Conservation (phyloP, 2,113 vertebrate genomes). For the Heterochromis multidens region DNA sequence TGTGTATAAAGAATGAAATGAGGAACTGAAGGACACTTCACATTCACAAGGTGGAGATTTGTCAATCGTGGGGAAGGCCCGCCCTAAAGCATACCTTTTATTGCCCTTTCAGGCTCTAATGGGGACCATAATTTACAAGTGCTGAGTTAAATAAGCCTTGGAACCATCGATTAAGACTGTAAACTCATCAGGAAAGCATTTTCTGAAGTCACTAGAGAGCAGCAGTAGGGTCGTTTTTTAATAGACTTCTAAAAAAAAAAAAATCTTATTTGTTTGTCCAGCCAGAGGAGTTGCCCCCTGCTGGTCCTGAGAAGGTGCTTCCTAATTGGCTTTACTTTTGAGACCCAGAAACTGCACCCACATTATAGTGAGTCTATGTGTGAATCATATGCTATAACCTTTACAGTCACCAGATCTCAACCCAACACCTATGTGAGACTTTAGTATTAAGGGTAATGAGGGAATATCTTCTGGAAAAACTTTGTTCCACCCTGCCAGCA, state of each 20-base stretch:
- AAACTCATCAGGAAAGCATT: not conserved
- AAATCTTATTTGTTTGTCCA: not conserved
- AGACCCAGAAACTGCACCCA: not conserved
- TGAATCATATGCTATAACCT: not conserved
- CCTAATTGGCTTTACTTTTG: fast-evolving
- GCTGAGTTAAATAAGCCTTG: not conserved
- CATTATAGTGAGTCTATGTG: not conserved
- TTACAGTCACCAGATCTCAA: not conserved
- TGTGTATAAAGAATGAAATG: not conserved
- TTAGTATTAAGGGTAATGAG: not conserved
- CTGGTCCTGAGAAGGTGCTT: not conserved
- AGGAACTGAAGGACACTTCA: not conserved
- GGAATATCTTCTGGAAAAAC: not conserved
- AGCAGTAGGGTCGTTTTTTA: not conserved
- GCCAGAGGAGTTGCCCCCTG: not conserved
- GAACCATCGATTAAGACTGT: not conserved
- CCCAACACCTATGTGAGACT: not conserved
- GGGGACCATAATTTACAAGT: not conserved
- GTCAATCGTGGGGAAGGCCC: not conserved
- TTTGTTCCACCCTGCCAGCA: not conserved
- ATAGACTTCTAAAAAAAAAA: not conserved
- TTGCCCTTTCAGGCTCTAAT: not conserved
- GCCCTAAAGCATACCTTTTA: not conserved
- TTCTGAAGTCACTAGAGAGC: not conserved
- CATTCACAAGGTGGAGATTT: not conserved